Base-by-base conservation (phyloP, 2,888 invertebrate genomes). In the Tenthredo scrophulariae region DNA sequence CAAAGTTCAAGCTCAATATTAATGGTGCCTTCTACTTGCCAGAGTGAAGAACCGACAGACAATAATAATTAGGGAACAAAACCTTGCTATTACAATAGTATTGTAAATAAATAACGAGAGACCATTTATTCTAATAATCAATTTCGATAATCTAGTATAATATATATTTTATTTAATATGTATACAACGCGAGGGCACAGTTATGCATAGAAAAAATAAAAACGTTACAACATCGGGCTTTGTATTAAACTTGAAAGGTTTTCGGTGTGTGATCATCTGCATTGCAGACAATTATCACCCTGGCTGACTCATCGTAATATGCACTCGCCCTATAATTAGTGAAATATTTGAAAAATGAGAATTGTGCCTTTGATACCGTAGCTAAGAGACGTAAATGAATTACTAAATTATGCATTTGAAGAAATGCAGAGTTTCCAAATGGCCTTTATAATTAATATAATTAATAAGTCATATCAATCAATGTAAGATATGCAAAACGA, bases 1-100 rank as follows among this genome's bases (percentile, higher is more conserved):
- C 77, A 58, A 84, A 84, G 86, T 84, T 86, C 88, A 18, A 90
- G 92, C 91, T 92, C 92, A 92, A 92, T 89, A 88, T 89, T 89
- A 90, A 91, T 91, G 92, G 92, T 92, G 92, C 92, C 92, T 92
- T 92, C 90, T 88, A 92, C 92, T 92, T 92, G 92, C 92, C 92
- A 91, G 90, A 91, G 89, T 90, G 90, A 90, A 89, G 89, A 90
- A 87, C 37, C 88, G 88, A 89, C 86, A 88, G 90, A 91, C 90
- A 91, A 89, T 91, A 89, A 89, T 88, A 89, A 89, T 88, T 88
- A 90, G 88, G 90, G 90, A 91, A 90, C 91, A 89, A 86, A 87
- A 90, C 90, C 91, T 91, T 91, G 91, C 91, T 91, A 90, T 87
- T 89, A 90, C 88, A 90, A 90, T 91, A 90, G 88, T 89, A 89